Conservation (phyloP, 2,113 vertebrate genomes). For the Cavia porcellus region DNA sequence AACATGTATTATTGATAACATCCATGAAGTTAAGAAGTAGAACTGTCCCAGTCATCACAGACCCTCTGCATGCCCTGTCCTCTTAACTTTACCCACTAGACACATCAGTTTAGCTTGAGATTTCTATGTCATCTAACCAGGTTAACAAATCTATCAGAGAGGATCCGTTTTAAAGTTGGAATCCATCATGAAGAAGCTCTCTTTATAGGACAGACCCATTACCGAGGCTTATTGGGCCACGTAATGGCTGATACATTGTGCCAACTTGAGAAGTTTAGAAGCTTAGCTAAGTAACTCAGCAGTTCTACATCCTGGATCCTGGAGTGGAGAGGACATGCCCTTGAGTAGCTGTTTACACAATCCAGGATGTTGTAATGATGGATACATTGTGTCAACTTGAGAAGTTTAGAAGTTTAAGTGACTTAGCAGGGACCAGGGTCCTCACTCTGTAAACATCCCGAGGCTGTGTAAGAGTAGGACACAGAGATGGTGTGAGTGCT, state of each 20-base stretch:
- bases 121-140: background rate
- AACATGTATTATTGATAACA: background rate
- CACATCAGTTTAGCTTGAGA: background rate
- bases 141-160: background rate
- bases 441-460: too few relatives aligned
- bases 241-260: background rate
- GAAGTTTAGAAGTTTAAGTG: too few relatives aligned
- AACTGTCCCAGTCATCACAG: background rate
- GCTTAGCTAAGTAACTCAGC: too few relatives aligned
- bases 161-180: background rate
- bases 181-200: slow-evolving; percentile 42
- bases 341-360: too few relatives aligned
- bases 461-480: too few relatives aligned
- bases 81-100: background rate
- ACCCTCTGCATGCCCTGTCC: fast-evolving
- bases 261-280: too few relatives aligned
- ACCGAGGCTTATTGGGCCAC: slow-evolving; percentile 53
- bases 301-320: too few relatives aligned
- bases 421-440: too few relatives aligned
- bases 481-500: too few relatives aligned
- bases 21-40: background rate
- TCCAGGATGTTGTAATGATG: too few relatives aligned
- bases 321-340: too few relatives aligned
- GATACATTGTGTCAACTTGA: too few relatives aligned
- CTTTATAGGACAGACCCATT: slow-evolving; percentile 67